Conservation (phyloP, 30 jellyfish, hydroid and myxozoan genomes). For the Aurelia sp. region DNA sequence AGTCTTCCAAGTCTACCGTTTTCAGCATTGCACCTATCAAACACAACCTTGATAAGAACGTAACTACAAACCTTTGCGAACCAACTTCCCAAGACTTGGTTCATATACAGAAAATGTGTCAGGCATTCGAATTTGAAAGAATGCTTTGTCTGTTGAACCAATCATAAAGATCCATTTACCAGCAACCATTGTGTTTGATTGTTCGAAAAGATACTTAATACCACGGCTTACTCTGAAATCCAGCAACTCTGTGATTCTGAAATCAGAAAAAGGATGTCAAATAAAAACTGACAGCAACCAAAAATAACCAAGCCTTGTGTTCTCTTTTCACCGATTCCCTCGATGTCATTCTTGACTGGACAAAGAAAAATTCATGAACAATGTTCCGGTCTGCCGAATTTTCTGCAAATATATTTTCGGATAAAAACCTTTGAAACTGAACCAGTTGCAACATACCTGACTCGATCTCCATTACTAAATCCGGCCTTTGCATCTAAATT, state of each 20-base stretch:
- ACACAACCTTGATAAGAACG: not conserved
- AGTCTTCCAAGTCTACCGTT: too few relatives aligned
- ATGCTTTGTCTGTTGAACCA: conserved; percentile 32
- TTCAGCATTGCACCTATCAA: too few relatives aligned
- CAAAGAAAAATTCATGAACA: too few relatives aligned
- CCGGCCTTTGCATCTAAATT: conserved; percentile 60
- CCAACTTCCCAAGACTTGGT: conserved; percentile 8
- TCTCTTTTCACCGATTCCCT: too few relatives aligned
- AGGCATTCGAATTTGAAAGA: conserved; percentile 64
- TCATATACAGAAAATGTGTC: conserved; percentile 26
- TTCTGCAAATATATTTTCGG: too few relatives aligned
- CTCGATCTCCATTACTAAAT: conserved; percentile 60
- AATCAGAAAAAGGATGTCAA: not conserved
- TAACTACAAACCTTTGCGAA: conserved; percentile 39
- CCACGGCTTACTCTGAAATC: conserved; percentile 40
- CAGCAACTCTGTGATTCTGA: conserved; percentile 60
- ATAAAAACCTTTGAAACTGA: too few relatives aligned
- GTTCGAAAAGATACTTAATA: conserved; percentile 21
- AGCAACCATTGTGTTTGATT: conserved; percentile 42
- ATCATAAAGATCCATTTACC: conserved; percentile 70
- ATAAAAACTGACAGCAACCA: too few relatives aligned
- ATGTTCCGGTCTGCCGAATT: too few relatives aligned
- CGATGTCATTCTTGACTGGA: too few relatives aligned
- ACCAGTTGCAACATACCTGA: conserved; percentile 19
- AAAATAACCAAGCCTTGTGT: too few relatives aligned